Conservation (phyloP, 2,888 invertebrate species). For the Metacarcinus magister region DNA sequence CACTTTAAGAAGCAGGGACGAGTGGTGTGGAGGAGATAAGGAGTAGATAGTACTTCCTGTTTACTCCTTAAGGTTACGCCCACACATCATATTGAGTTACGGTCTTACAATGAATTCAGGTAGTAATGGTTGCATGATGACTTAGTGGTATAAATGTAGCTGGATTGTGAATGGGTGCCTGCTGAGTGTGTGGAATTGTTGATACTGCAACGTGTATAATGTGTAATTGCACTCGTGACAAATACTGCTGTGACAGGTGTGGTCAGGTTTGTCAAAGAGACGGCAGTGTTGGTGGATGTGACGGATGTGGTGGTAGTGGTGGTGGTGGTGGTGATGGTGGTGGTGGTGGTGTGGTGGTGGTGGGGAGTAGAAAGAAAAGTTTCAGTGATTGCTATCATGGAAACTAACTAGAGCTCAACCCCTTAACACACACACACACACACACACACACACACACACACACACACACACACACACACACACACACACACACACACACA, state of each 20-base stretch:
- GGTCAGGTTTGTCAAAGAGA: conserved; percentile 8
- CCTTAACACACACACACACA: conserved; percentile 35
- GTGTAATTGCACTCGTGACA: not conserved
- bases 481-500: conserved; percentile 60
- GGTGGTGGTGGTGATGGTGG: not conserved
- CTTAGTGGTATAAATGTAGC: too few relatives aligned
- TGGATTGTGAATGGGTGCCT: not conserved
- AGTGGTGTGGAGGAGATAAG: not conserved
- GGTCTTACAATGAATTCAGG: too few relatives aligned
- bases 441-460: conserved; percentile 65
- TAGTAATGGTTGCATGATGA: too few relatives aligned
- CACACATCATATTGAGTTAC: too few relatives aligned
- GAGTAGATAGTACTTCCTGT: not conserved
- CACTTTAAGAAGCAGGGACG: not conserved
- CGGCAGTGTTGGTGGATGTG: not conserved
- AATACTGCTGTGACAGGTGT: not conserved
- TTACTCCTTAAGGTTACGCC: not conserved
- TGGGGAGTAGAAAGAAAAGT: not conserved
- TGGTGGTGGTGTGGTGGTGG: not conserved
- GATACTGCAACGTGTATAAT: not conserved
- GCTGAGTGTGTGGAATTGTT: not conserved
- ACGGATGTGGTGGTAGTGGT: not conserved
- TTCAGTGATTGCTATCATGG: not conserved
- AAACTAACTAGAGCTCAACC: not conserved
- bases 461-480: conserved; percentile 64